phyloP scores from a whole-genome alignment of 2,888 invertebrate genomes.

The Latrodectus hesperus region DNA sequence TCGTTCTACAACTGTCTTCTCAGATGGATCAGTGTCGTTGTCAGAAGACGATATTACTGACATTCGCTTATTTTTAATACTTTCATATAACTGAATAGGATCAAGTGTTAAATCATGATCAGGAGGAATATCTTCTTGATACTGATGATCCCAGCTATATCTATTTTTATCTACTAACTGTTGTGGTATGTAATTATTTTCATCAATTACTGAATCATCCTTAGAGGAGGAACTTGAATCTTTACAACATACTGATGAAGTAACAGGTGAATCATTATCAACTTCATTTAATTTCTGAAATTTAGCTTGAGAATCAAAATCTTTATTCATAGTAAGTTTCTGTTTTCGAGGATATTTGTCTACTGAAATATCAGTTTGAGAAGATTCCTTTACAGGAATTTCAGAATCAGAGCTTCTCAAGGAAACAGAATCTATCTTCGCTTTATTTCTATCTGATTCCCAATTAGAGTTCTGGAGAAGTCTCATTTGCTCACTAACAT shows the following conservation, averaged over 20 bases:
- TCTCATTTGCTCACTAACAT: constrained; percentile 61
- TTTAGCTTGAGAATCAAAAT: constrained; percentile 56
- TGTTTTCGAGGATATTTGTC: constrained; percentile 63
- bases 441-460: constrained; percentile 16
- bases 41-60: constrained; percentile 47
- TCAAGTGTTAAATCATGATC: constrained; percentile 50
- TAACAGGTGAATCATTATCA: background rate
- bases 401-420: constrained; percentile 6
- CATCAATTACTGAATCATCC: background rate
- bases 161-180: background rate
- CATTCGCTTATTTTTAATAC: constrained; percentile 43
- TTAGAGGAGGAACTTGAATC: background rate
- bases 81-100: constrained; percentile 53
- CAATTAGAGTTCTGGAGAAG: constrained; percentile 36
- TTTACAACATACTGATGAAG: background rate
- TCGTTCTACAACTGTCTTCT: constrained; percentile 69
- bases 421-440: constrained; percentile 4
- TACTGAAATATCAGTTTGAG: background rate
- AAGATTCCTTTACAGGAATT: background rate
- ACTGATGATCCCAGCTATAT: background rate
- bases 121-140: background rate
- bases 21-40: constrained; percentile 35
- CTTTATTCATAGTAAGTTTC: constrained; percentile 45
- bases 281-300: constrained; percentile 56
- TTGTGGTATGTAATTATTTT: background rate